These are phyloP conservation scores for Microchirus variegatus DNA, from an alignment of 2,797 vertebrate genomes.

Conservation along the genomic window DNA sequence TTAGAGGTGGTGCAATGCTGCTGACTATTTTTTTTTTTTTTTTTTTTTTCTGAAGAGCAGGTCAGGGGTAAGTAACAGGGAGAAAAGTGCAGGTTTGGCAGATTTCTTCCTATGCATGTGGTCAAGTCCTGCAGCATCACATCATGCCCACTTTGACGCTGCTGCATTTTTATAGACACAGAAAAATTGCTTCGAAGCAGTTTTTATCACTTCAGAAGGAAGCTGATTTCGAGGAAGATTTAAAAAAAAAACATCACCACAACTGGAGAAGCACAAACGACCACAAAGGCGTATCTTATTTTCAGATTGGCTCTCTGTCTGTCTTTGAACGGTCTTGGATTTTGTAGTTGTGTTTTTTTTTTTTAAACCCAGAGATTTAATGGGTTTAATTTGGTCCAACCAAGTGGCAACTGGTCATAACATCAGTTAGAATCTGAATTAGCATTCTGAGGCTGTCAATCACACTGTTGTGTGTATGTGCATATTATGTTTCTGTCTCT, in stretches of 20 bases:
- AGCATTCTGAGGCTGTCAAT: too few species aligned
- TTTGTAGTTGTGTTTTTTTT: too few species aligned
- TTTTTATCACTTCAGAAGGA: slow-evolving; percentile 39
- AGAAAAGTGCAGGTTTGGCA: slow-evolving; percentile 71
- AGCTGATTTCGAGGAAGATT: slow-evolving; percentile 18
- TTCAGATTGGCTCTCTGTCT: too few species aligned
- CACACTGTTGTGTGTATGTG: too few species aligned
- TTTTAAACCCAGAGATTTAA: too few species aligned
- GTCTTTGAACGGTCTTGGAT: too few species aligned
- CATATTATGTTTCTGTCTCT: too few species aligned
- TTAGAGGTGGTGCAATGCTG: slow-evolving; percentile 71
- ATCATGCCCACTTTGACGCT: slow-evolving; percentile 68
- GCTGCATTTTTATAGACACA: slow-evolving; percentile 43
- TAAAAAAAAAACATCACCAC: slow-evolving; percentile 9
- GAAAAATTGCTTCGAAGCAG: slow-evolving; percentile 64
- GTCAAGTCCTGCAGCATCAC: slow-evolving; percentile 69
- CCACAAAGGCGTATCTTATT: not conserved
- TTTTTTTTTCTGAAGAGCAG: slow-evolving; percentile 58
- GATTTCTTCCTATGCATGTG: slow-evolving; percentile 64
- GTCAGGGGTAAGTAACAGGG: slow-evolving; percentile 73
- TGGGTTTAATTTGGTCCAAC: too few species aligned
- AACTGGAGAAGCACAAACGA: not conserved
- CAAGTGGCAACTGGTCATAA: too few species aligned
- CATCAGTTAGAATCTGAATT: too few species aligned
- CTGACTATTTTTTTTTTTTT: slow-evolving; percentile 67